Evolutionary conservation across 2,888 invertebrate species (phyloP), one percentile per base, ranked within the genome.

Genomic region (Dicranocentrus wangi): DNA sequence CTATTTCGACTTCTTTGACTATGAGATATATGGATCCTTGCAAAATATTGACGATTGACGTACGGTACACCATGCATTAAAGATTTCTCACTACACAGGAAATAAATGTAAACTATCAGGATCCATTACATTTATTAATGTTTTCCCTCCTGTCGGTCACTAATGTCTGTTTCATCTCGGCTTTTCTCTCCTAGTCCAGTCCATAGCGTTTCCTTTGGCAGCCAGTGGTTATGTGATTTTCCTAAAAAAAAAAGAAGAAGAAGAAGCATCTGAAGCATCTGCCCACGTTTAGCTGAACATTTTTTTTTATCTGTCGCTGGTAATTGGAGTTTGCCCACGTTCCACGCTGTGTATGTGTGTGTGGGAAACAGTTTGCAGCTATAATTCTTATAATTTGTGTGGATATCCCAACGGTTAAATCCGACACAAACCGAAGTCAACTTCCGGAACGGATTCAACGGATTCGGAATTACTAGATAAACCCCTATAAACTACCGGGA

Each of bases 261-360:
- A n/a, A n/a, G n/a, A n/a, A n/a, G n/a, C n/a, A n/a, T 53, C 39
- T n/a, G 55, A 27, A 39, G 58, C 65, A 75, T 75, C 73, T 75
- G 55, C 73, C 73, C 63, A 73, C 63, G 21, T 63, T 28, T 27
- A 47, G 32, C 42, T 27, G 51, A 51, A 39, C 39, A 71, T n/a
- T n/a, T n/a, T n/a, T n/a, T n/a, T n/a, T n/a, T n/a, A n/a, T n/a
- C n/a, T n/a, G n/a, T n/a, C n/a, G 58, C 58, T 61, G 47, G 39
- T 7, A 39, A 8, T 39, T 7, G 39, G 7, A 39, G 39, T 39
- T 13, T 39, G 39, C 7, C 39, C 51, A 70, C 55, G 43, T 70
- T 8, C 21, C 10, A 53, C 51, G 25, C 43, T n/a, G n/a, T n/a
- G n/a, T n/a, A n/a, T n/a, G n/a, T n/a, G n/a, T n/a, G n/a, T 27